Evolutionary conservation across 37 sponge, comb jelly and placozoan genomes (phyloP).

Genomic region (Haliclona indistincta): DNA sequence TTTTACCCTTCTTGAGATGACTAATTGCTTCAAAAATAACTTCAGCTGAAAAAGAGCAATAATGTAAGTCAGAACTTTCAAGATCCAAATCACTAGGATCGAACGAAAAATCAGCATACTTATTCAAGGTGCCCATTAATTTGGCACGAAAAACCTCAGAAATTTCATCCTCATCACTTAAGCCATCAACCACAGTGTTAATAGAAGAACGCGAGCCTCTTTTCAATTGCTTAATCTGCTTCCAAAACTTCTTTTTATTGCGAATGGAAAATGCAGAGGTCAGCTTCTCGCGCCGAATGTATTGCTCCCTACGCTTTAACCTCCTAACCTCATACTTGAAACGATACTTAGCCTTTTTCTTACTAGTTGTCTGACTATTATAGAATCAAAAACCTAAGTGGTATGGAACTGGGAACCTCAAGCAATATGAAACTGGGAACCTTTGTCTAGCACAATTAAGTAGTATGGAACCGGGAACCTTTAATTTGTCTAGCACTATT

Average conservation of each 20-base stretch:
- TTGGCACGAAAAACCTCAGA: not conserved
- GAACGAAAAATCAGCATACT: not conserved
- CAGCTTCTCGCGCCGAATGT: constrained; percentile 8
- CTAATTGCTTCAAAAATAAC: not conserved
- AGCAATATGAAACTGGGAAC: no score
- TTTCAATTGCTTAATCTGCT: constrained; percentile 2
- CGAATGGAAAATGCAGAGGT: not conserved
- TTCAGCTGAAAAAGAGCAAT: not conserved
- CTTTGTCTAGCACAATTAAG: no score
- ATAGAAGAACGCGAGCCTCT: not conserved
- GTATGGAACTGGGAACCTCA: no score
- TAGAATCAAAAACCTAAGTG: not conserved
- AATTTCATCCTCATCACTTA: not conserved
- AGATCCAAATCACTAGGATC: not conserved
- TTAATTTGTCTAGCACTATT: no score
- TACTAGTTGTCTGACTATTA: not conserved
- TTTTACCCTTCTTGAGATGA: no score
- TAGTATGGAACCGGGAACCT: no score
- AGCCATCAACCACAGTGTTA: not conserved
- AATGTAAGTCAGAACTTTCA: not conserved
- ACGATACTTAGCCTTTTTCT: not conserved
- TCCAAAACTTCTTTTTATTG: no score
- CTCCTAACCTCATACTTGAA: constrained; percentile 21
- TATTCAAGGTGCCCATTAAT: not conserved
- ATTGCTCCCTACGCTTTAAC: not conserved